These are phyloP conservation scores for Nannoperca australis DNA, from an alignment of 2,797 vertebrate genomes.

Conservation along the genomic window DNA sequence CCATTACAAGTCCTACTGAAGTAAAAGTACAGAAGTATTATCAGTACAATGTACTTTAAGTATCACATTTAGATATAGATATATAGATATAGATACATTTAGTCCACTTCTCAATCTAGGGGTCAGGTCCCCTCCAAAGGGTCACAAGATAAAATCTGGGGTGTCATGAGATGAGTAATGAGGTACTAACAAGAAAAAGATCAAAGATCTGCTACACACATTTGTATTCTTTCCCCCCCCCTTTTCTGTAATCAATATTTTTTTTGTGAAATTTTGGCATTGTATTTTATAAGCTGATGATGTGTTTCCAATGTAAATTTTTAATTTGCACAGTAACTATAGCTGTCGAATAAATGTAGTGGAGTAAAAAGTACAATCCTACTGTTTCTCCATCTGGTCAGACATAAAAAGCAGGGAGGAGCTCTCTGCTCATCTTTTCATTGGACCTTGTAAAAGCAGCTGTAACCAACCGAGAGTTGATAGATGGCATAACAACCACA, in stretches of 20 bases:
- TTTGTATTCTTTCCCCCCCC: not conserved
- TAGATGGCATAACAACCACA: constrained; percentile 53
- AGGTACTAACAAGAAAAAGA: not conserved
- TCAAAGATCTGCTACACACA: not conserved
- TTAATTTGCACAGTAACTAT: not conserved
- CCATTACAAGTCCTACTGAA: not conserved
- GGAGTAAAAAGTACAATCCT: not conserved
- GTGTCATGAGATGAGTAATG: not conserved
- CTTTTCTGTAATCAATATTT: not conserved
- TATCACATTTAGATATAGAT: not conserved
- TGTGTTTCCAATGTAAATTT: too few species aligned
- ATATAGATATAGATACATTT: too few species aligned
- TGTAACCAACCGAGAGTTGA: constrained; percentile 47
- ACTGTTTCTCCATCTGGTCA: constrained; percentile 4
- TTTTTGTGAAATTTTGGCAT: not conserved
- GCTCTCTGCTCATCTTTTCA: constrained; percentile 20
- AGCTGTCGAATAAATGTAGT: not conserved
- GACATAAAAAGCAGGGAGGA: constrained; percentile 29
- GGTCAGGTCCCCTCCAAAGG: not conserved
- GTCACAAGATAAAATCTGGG: not conserved
- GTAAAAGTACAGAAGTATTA: not conserved
- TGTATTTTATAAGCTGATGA: too few species aligned
- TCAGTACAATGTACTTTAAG: not conserved
- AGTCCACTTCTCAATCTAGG: not conserved
- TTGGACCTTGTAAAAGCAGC: constrained; percentile 56